Evolutionary conservation across 1,140 invertebrate genomes (phyloP).

Genomic region (Bombyx mandarina): DNA sequence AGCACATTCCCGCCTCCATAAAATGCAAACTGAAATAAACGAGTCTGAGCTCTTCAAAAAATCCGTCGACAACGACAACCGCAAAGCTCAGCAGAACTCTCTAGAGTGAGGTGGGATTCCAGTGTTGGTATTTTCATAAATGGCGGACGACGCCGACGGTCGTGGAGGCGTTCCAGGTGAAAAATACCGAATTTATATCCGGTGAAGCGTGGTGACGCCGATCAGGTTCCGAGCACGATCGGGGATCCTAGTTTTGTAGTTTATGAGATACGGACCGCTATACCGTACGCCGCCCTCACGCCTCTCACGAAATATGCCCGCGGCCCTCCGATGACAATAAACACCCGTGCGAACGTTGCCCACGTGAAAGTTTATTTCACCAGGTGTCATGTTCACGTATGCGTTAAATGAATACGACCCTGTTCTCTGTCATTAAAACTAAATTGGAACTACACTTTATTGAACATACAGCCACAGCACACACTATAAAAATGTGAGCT

Average conservation of each 20-base stretch:
- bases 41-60: constrained; percentile 56
- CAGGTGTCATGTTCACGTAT: constrained; percentile 29
- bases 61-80: constrained; percentile 46
- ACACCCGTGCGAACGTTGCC: constrained; percentile 24
- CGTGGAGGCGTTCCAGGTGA: constrained; percentile 40
- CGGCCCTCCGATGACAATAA: constrained; percentile 26
- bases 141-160: constrained; percentile 30
- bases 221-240: constrained; percentile 24
- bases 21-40: constrained; percentile 62
- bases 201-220: constrained; percentile 30
- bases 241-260: constrained; percentile 25
- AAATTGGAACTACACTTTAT: neutral
- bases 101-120: constrained; percentile 57
- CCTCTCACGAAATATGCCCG: constrained; percentile 34
- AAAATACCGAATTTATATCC: constrained; percentile 46
- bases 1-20: constrained; percentile 60
- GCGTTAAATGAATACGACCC: constrained; percentile 25
- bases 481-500: no score
- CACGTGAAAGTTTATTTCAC: constrained; percentile 33
- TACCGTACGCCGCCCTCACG: constrained; percentile 7
- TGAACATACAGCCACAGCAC: no score
- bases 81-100: constrained; percentile 57
- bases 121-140: constrained; percentile 65
- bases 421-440: constrained; percentile 22
- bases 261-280: constrained; percentile 32